Evolutionary conservation across 2,113 vertebrate species (phyloP), one percentile per base, ranked within the genome.

Genomic region (Psittacara wagleri): DNA sequence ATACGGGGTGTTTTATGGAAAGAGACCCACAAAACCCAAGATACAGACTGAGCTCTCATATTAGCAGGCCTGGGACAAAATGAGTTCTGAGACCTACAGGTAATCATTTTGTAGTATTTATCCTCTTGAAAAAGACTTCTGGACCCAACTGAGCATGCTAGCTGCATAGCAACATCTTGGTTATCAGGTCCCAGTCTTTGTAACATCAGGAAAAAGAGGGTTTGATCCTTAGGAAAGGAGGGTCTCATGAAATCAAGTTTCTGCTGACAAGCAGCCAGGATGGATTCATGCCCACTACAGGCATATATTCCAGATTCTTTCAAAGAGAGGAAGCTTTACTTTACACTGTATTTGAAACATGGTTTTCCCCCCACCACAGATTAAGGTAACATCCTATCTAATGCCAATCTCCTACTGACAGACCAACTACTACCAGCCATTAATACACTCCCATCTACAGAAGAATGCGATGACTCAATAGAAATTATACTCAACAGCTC

Each of bases 251-350:
- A 74, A 67, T 29, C 28, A 37, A 2, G 8, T 70, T 66, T 75
- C 59, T 74, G 63, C 54, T 51, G 76, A 44, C 63, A 74, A 80
- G 46, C 31, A 72, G 29, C 41, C 86, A 80, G 57, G 59, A 48
- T 0, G 3, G 46, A 52, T 51, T 46, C 1, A 0, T 57, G 46
- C n/a, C 70, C 24, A 39, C 13, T 28, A 17, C 3, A 41, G 49
- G 22, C 11, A 11, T 1, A 1, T 29, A 43, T 74, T 59, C 28
- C 54, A 59, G 46, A 33, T 10, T 59, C 19, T 39, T 43, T 63
- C 43, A 59, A 37, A 74, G 33, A 81, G 17, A 74, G 13, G 25
- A 64, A 83, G 35, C 18, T 93, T 85, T 35, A 51, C 77, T 63
- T 89, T 29, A 55, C 29, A 5, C 11, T 35, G 24, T 43, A 63